Evolutionary conservation across 2,888 invertebrate species (phyloP).

Genomic region (Coleophora deauratella): DNA sequence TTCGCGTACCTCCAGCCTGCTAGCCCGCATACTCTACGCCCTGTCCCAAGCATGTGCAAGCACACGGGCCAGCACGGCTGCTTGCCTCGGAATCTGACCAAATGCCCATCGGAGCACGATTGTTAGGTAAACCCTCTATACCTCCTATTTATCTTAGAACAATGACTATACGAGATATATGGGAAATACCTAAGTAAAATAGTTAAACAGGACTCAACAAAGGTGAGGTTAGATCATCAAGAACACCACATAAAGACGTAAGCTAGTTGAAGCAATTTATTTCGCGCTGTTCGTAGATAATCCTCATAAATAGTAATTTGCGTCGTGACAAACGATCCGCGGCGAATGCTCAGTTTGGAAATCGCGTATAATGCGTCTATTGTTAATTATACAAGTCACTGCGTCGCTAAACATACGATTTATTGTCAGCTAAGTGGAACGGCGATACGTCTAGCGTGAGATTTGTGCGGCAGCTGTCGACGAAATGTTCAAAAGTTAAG

Average conservation of each 20-base stretch:
- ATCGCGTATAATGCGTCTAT: slow-evolving; percentile 66
- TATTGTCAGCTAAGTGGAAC: slow-evolving; percentile 66
- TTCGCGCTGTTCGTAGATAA: slow-evolving; percentile 43
- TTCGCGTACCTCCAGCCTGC: slow-evolving; percentile 50
- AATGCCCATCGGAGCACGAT: slow-evolving; percentile 67
- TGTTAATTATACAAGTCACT: slow-evolving; percentile 70
- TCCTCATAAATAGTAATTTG: slow-evolving; percentile 69
- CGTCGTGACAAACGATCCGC: slow-evolving; percentile 64
- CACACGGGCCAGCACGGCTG: slow-evolving; percentile 67
- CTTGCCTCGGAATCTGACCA: slow-evolving; percentile 67
- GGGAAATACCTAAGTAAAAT: too few species aligned
- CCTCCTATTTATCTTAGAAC: slow-evolving; percentile 32
- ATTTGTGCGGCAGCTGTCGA: slow-evolving; percentile 35
- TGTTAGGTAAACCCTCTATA: slow-evolving; percentile 61
- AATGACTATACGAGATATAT: slow-evolving; percentile 18
- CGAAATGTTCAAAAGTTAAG: slow-evolving; percentile 27
- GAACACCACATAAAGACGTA: background rate
- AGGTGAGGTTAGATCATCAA: too few species aligned
- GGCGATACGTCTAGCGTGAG: slow-evolving; percentile 55
- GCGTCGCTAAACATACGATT: slow-evolving; percentile 69
- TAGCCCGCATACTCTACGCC: slow-evolving; percentile 44
- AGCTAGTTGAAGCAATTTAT: slow-evolving; percentile 28
- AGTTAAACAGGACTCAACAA: too few species aligned
- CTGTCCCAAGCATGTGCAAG: slow-evolving; percentile 60
- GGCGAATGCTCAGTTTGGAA: slow-evolving; percentile 62